Base-by-base conservation (phyloP, 64 coral and sea anemone species). In the Acropora tenuis region DNA sequence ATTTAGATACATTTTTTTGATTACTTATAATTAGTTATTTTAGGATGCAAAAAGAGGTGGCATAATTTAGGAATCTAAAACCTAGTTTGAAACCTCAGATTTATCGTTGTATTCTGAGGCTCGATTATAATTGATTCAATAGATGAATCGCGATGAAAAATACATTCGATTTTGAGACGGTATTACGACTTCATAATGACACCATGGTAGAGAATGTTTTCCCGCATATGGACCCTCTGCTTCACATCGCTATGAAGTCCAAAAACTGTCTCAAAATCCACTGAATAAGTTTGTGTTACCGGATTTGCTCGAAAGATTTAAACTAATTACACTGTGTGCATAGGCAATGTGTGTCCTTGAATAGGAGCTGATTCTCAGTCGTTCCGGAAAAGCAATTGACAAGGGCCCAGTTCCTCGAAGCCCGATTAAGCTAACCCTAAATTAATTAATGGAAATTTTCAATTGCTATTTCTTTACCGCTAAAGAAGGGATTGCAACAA, bases 301-400 rank as follows among this genome's bases (percentile, higher is more conserved):
- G 67, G 67, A 69, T 69, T 69, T 69, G 67, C 67, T 69, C 19
- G 13, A 15, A 69, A 69, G 67, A 1, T 69, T 20, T 69, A 69
- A 69, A 69, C 67, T 69, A 69, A 69, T 69, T 69, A 69, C 3
- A 69, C 67, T 69, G 67, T 20, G 67, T 20, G 67, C 67, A 78
- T 48, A 90, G 82, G 41, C 43, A 69, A 85, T 48, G 61, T 15
- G 60, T 69, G 45, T 90, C 66, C 47, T 48, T 65, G 89, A 90
- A 90, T 90, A 79, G 65, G 89, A 90, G 50, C 89, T 90, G 47
- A 90, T 90, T 52, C 50, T 90, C 65, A 90, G 83, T 49, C 89
- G 89, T 80, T 43, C 89, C 19, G 89, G 89, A 47, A 73, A 44
- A 71, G 78, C 78, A 47, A 52, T 20, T 73, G 80, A 66, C 30